phyloP scores from a whole-genome alignment of 2,113 vertebrate genomes.

The Puntigrus tetrazona region DNA sequence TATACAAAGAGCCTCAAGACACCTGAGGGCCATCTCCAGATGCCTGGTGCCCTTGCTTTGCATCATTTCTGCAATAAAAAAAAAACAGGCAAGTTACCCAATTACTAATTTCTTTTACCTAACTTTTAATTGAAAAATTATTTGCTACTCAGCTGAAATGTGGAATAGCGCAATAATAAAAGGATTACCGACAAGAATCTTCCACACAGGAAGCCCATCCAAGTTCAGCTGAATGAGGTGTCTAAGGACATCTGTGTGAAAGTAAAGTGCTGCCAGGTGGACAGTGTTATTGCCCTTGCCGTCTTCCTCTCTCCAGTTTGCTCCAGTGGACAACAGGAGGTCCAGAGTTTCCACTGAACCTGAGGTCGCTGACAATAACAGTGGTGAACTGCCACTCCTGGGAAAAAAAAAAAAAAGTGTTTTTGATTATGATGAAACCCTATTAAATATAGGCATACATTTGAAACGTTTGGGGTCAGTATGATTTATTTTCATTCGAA shows the following conservation, averaged over 20 bases:
- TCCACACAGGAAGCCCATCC: slow-evolving; percentile 76
- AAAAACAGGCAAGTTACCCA: not conserved
- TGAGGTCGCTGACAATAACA: slow-evolving; percentile 74
- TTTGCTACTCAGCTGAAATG: not conserved
- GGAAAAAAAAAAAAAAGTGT: slow-evolving; percentile 1
- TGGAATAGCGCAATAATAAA: too few relatives aligned
- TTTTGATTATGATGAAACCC: not conserved
- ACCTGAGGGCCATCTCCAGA: slow-evolving; percentile 74
- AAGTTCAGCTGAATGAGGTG: slow-evolving; percentile 69
- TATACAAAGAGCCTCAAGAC: slow-evolving; percentile 77
- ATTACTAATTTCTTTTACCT: not conserved
- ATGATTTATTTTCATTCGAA: not conserved
- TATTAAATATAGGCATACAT: not conserved
- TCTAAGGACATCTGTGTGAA: slow-evolving; percentile 74
- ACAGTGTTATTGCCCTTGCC: slow-evolving; percentile 75
- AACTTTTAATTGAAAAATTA: not conserved
- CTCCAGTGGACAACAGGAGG: slow-evolving; percentile 72
- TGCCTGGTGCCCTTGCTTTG: slow-evolving; percentile 61
- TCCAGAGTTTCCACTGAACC: slow-evolving; percentile 75
- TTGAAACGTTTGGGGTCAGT: not conserved
- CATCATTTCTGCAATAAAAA: slow-evolving; percentile 72
- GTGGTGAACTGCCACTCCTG: slow-evolving; percentile 72
- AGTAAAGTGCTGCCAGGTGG: slow-evolving; percentile 74
- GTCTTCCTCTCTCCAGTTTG: slow-evolving; percentile 74
- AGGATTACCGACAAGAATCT: slow-evolving; percentile 76